These are phyloP conservation scores for Rhinoptilus africanus DNA, from an alignment of 2,113 vertebrate genomes.

Conservation along the genomic window DNA sequence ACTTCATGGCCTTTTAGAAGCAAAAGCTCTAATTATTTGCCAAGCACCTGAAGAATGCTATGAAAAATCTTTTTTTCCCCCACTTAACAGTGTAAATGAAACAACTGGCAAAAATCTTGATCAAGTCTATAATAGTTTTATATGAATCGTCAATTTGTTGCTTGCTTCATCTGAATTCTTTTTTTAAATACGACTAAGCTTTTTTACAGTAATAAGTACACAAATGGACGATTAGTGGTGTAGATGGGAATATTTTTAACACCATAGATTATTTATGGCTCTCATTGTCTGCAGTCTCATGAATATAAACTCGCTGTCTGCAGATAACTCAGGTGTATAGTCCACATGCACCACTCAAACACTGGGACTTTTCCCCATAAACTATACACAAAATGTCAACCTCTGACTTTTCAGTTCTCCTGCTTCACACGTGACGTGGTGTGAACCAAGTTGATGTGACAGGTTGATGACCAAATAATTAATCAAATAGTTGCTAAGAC, in stretches of 20 bases:
- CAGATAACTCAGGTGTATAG: background rate
- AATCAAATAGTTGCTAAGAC: background rate
- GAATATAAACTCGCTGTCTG: background rate
- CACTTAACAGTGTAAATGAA: background rate
- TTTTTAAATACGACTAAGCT: background rate
- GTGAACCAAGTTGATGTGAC: background rate
- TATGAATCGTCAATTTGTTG: background rate
- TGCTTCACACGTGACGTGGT: background rate
- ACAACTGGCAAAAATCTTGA: background rate
- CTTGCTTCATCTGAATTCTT: background rate
- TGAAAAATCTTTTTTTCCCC: background rate
- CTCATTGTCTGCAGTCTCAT: background rate
- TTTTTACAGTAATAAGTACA: background rate
- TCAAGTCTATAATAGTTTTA: background rate
- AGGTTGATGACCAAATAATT: background rate
- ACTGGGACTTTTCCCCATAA: background rate
- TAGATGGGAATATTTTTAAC: background rate
- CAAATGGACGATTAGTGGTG: background rate
- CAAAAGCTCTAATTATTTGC: background rate
- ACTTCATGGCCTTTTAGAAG: background rate
- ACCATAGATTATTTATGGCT: background rate
- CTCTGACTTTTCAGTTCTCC: background rate
- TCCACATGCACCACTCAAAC: background rate
- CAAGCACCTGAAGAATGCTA: background rate
- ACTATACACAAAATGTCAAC: background rate